A percentile compares a stretch with the other conserved stretches of the same genome.
Conservation (phyloP, 2,797 vertebrate species). For the Nothura maculosa region DNA sequence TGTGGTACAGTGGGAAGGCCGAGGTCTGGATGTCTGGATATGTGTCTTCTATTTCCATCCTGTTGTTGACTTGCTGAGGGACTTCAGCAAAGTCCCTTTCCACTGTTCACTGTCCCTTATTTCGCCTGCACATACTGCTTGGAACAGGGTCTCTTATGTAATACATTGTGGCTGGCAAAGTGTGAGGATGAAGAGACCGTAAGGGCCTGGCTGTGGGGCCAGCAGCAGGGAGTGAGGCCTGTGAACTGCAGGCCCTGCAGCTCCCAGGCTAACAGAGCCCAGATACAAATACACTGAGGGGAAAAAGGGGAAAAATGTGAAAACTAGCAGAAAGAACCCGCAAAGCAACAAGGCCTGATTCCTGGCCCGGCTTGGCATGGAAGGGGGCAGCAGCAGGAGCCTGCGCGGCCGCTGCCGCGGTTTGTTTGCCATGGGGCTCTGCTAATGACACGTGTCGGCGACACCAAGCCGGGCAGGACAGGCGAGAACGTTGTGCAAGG, state of each 20-base stretch:
- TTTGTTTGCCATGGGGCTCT: rapidly evolving
- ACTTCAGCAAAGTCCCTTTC: neutral
- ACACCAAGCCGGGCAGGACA: rapidly evolving
- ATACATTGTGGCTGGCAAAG: neutral
- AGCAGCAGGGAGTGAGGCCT: no score
- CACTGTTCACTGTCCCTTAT: neutral
- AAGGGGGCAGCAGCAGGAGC: no score
- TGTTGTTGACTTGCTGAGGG: neutral
- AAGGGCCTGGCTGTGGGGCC: no score
- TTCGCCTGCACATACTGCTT: neutral
- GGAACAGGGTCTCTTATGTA: neutral
- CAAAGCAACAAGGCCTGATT: no score
- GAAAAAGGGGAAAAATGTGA: no score
- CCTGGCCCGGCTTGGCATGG: no score
- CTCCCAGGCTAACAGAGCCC: no score
- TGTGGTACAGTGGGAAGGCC: neutral
- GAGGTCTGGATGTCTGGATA: neutral
- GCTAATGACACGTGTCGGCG: rapidly evolving
- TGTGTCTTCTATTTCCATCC: neutral
- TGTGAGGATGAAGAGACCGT: neutral
- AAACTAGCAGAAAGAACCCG: no score
- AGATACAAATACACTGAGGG: no score
- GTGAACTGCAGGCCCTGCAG: no score
- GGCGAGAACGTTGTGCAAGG: rapidly evolving
- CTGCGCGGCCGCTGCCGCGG: no score